These are phyloP conservation scores for Frankliniella intonsa DNA, from an alignment of 2,888 invertebrate species.

Conservation along the genomic window DNA sequence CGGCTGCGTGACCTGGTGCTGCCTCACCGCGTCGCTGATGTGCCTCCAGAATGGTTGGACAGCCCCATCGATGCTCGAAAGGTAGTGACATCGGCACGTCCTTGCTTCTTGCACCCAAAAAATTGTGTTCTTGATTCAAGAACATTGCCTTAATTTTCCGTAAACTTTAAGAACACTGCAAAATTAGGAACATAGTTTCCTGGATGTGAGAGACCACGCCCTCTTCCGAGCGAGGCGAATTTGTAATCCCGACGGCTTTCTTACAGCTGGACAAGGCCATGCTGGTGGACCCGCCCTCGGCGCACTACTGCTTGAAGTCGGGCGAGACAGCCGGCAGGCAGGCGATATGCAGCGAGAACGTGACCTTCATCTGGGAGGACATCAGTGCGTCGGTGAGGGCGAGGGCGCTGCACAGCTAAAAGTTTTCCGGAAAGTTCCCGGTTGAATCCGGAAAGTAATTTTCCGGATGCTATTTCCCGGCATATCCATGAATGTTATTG, in stretches of 20 bases:
- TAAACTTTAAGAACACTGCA: too few relatives aligned
- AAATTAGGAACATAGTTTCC: too few relatives aligned
- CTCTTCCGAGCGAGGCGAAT: not conserved
- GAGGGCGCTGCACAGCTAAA: too few relatives aligned
- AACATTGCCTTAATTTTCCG: too few relatives aligned
- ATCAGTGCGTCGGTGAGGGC: not conserved
- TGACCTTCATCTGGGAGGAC: slow-evolving; percentile 2
- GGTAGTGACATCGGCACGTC: not conserved
- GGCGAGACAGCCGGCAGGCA: not conserved
- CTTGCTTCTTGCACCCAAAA: too few relatives aligned
- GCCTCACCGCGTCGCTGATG: not conserved
- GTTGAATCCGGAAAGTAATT: too few relatives aligned
- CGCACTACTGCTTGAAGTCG: not conserved
- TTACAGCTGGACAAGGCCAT: slow-evolving; percentile 10
- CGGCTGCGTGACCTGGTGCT: not conserved
- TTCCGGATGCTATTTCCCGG: too few relatives aligned
- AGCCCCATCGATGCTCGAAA: not conserved
- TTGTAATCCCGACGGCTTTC: not conserved
- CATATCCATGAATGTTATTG: too few relatives aligned
- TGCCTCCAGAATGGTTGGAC: not conserved
- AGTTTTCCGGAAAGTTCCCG: too few relatives aligned
- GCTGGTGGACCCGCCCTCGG: not conserved
- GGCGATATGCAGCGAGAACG: not conserved
- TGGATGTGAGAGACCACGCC: not conserved
- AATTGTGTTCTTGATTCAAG: too few relatives aligned